These are phyloP conservation scores for Drosophila borborema DNA, from an alignment of 2,888 invertebrate genomes.

Conservation along the genomic window DNA sequence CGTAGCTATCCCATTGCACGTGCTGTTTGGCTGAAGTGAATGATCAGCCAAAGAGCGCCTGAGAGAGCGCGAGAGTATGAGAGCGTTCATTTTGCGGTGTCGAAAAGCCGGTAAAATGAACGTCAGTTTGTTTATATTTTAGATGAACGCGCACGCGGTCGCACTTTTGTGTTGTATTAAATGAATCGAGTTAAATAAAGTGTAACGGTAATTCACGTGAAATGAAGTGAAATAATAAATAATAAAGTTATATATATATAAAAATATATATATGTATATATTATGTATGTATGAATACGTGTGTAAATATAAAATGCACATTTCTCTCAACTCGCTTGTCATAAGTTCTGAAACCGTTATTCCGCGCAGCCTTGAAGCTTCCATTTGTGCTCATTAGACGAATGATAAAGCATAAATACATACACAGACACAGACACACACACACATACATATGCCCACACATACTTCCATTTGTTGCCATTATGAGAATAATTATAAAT, in stretches of 20 bases:
- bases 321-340: not conserved
- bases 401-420: conserved; percentile 55
- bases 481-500: conserved; percentile 45
- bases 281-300: not conserved
- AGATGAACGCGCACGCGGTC: conserved; percentile 12
- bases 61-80: conserved; percentile 8
- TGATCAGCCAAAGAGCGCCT: conserved; percentile 1
- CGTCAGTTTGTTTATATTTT: conserved; percentile 63
- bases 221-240: conserved; percentile 1
- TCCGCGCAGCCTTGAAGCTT: conserved; percentile 55
- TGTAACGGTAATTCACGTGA: not conserved
- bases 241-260: not conserved
- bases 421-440: not conserved
- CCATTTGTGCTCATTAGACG: conserved; percentile 46
- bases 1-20: conserved; percentile 44
- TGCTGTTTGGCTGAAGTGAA: conserved; percentile 39
- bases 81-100: conserved; percentile 34
- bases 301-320: conserved; percentile 2
- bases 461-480: conserved; percentile 13
- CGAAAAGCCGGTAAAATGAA: conserved; percentile 75
- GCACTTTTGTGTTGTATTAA: not conserved
- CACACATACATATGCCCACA: not conserved
- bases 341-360: conserved; percentile 53
- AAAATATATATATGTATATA: not conserved
- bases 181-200: not conserved